These are phyloP conservation scores for Phymastichus coffea DNA, from an alignment of 1,140 invertebrate species.

Conservation along the genomic window DNA sequence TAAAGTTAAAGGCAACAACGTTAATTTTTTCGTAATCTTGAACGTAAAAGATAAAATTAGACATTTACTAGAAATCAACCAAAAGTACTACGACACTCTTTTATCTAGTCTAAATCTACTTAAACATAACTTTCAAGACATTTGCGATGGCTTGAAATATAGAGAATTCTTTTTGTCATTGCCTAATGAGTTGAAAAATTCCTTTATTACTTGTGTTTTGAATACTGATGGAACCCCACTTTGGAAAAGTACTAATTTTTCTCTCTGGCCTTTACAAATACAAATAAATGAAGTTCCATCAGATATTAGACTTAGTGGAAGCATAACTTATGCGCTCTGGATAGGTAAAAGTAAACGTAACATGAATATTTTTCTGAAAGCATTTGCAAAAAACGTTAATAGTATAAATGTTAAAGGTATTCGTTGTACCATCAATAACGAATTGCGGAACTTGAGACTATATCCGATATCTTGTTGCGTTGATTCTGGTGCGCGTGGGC, in stretches of 20 bases:
- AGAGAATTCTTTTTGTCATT: conserved; percentile 13
- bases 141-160: no score
- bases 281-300: conserved; percentile 21
- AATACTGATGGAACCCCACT: conserved; percentile 24
- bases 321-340: conserved; percentile 18
- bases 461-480: background rate
- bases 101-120: conserved; percentile 6
- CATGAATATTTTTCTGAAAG: conserved; percentile 22
- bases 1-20: no score
- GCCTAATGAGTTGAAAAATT: background rate
- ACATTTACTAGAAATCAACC: conserved; percentile 14
- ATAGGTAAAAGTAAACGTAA: conserved; percentile 25
- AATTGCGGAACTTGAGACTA: conserved; percentile 7
- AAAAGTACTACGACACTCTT: conserved; percentile 14
- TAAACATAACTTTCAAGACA: conserved; percentile 1
- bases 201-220: conserved; percentile 15
- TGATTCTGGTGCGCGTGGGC: background rate
- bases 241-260: conserved; percentile 19
- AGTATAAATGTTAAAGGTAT: conserved; percentile 25
- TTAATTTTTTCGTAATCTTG: no score
- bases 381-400: no score
- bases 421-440: conserved; percentile 11
- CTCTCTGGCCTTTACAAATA: conserved; percentile 23
- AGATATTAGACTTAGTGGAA: conserved; percentile 3
- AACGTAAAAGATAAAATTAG: no score